Conservation (phyloP, 92 coral and sea anemone genomes). For the Zoanthus sansibaricus region DNA sequence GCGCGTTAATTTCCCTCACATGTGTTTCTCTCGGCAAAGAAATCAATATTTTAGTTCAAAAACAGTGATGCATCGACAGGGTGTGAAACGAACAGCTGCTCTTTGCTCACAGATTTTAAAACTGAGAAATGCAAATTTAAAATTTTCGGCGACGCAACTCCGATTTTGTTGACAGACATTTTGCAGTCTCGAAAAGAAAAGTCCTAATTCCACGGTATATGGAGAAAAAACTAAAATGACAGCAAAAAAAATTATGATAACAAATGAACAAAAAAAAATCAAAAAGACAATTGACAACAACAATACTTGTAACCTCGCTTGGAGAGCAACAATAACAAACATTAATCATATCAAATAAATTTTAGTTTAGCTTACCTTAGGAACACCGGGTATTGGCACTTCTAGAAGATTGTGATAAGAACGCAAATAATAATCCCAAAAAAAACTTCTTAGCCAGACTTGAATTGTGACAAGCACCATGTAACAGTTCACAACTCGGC, state of each 20-base stretch:
- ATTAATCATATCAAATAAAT: background rate
- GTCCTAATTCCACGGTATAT: no score
- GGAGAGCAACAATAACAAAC: background rate
- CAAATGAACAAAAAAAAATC: background rate
- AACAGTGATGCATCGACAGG: background rate
- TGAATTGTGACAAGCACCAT: constrained; percentile 75
- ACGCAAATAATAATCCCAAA: constrained; percentile 85
- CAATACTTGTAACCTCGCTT: background rate
- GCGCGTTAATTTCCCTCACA: no score
- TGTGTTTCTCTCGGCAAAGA: no score
- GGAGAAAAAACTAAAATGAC: background rate
- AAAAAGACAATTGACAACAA: background rate
- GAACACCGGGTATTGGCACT: constrained; percentile 68
- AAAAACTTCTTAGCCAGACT: constrained; percentile 71
- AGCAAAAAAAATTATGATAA: background rate
- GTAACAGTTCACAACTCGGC: constrained; percentile 74
- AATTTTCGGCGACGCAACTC: no score
- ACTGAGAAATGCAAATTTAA: no score
- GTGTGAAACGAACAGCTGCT: background rate
- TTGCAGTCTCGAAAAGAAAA: no score
- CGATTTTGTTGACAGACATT: no score
- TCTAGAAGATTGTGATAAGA: constrained; percentile 85
- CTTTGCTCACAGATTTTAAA: no score
- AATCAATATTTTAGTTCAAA: no score
- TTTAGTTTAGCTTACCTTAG: constrained; percentile 69